Conservation (phyloP, 37 sponge, comb jelly and placozoan species). For the Spongilla lacustris region DNA sequence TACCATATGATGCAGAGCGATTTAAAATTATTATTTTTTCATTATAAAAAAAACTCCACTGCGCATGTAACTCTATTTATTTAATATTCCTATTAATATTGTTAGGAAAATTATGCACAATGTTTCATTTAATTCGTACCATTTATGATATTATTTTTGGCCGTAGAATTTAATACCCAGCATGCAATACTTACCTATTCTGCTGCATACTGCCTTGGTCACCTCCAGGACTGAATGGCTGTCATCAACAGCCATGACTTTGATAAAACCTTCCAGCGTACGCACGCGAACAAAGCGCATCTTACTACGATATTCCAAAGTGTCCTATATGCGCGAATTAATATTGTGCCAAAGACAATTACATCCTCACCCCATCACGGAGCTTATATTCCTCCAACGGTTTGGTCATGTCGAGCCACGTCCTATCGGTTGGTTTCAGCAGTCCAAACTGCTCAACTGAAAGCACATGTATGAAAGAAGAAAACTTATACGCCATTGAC, state of each 20-base stretch:
- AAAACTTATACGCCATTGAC: too few species aligned
- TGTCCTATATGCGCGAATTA: background rate
- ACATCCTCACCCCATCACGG: background rate
- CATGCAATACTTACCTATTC: background rate
- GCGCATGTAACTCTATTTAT: too few species aligned
- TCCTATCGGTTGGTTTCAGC: background rate
- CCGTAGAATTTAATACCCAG: too few species aligned
- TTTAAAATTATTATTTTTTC: too few species aligned
- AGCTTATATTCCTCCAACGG: background rate
- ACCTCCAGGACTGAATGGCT: background rate
- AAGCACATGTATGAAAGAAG: too few species aligned
- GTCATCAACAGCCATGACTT: background rate
- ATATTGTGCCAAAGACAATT: too few species aligned
- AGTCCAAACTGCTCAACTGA: background rate
- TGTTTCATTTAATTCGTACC: too few species aligned
- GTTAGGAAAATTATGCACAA: too few species aligned
- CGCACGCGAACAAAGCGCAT: background rate
- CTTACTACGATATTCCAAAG: background rate
- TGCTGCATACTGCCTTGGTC: background rate
- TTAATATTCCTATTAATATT: too few species aligned
- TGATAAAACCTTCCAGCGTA: background rate
- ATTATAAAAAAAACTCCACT: too few species aligned
- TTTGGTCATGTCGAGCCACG: background rate
- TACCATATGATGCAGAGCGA: too few species aligned
- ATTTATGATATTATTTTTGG: too few species aligned